Evolutionary conservation across 2,797 vertebrate species (phyloP).

Genomic region (Delichon dasypus): DNA sequence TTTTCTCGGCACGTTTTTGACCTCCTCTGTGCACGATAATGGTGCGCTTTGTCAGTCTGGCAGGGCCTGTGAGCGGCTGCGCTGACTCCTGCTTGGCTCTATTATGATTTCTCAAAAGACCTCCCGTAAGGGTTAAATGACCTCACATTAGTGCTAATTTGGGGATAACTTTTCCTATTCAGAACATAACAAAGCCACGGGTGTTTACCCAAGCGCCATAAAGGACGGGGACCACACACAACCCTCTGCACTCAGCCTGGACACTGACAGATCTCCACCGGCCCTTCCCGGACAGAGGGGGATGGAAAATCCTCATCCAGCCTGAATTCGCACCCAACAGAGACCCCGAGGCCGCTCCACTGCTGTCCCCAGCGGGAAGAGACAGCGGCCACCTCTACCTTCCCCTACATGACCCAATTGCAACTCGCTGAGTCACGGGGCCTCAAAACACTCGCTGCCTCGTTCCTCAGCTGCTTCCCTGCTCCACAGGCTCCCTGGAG

Average conservation of each 20-base stretch:
- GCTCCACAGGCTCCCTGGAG: neutral
- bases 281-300: neutral
- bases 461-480: constrained; percentile 19
- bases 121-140: constrained; percentile 63
- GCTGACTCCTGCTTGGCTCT: constrained; percentile 20
- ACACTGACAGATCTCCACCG: neutral
- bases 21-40: neutral
- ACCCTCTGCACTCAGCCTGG: neutral
- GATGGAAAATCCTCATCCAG: neutral
- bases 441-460: neutral
- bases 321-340: neutral
- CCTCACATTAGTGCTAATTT: constrained; percentile 77
- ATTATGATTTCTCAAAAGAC: constrained; percentile 71
- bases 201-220: constrained; percentile 63
- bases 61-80: neutral
- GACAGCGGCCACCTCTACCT: neutral
- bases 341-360: neutral
- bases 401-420: neutral
- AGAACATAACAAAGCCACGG: constrained; percentile 69
- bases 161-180: constrained; percentile 74
- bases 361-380: neutral
- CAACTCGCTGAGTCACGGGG: neutral
- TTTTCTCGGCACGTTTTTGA: neutral
- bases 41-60: neutral
- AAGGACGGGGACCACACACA: constrained; percentile 72